Base-by-base conservation (phyloP, 2,888 invertebrate species). In the Anodontia alba region DNA sequence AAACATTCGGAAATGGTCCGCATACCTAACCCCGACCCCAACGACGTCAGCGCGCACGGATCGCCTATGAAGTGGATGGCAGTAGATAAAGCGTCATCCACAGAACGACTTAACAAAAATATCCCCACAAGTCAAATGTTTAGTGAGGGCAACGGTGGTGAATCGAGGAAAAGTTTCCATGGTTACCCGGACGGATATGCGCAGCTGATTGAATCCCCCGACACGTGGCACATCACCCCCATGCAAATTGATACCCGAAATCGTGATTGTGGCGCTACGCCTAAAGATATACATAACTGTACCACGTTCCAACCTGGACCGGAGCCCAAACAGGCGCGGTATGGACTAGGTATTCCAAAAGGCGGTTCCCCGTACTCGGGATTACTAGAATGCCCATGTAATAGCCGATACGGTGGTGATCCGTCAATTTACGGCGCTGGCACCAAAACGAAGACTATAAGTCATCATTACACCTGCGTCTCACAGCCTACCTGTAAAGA, bases 211-310 rank as follows among this genome's bases (percentile, higher is more conserved):
- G 84, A 84, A 42, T 84, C 84, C 12, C 84, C 84, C 15, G 67
- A 84, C 26, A 51, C 42, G 62, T 84, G 84, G 84, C 84, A 84
- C 67, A 84, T 84, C 7, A 84, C 84, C 7, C 84, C 84, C 36
- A 84, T 84, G 84, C 84, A 84, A 66, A 84, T 84, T 20, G 84
- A 84, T 71, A 84, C 84, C 3, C 51, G 84, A 43, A 84, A 84
- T 38, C 71, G 84, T 15, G 84, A 84, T 57, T 84, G 84, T 66
- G 84, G 84, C 0, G 84, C 57, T 20, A 84, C 84, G 12, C 78
- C 79, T 20, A 69, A 76, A 36, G 81, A 81, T 26, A 51, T 84
- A 26, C 36, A 84, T 67, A 84, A 84, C 51, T 84, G 84, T 57
- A 79, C 81, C 17, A 73, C 69, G 33, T 46, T 43, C 0, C 23